These are phyloP conservation scores for Psittacula cyanocephala DNA, from an alignment of 2,113 vertebrate genomes.

Conservation along the genomic window DNA sequence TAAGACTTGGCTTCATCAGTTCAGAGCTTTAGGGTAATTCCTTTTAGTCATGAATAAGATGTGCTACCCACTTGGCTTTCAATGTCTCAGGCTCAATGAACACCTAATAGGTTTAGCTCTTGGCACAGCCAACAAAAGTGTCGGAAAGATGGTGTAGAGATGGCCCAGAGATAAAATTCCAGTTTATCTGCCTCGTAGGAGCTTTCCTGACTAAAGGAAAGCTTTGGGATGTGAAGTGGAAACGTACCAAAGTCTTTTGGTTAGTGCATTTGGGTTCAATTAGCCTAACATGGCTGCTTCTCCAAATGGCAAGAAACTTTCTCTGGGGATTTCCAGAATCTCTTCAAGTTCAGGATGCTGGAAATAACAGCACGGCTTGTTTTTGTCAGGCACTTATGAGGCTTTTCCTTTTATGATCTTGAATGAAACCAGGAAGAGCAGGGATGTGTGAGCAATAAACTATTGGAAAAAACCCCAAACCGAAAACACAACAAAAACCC, in stretches of 20 bases:
- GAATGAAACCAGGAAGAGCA: neutral
- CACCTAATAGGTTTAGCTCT: neutral
- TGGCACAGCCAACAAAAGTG: neutral
- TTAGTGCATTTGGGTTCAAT: neutral
- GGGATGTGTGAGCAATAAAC: neutral
- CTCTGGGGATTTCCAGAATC: slow-evolving; percentile 7
- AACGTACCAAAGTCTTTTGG: neutral
- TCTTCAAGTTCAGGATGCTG: neutral
- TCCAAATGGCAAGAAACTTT: neutral
- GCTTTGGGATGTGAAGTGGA: neutral
- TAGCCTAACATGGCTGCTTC: neutral
- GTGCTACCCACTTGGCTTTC: neutral
- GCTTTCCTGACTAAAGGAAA: neutral
- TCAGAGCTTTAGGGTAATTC: neutral
- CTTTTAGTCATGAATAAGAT: neutral
- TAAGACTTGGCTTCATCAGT: neutral
- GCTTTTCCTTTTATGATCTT: neutral
- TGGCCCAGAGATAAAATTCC: neutral
- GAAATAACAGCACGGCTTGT: neutral
- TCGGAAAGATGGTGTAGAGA: neutral
- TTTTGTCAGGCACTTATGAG: neutral
- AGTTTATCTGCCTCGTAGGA: neutral
- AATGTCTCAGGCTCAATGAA: fast-evolving
- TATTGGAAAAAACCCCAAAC: neutral
- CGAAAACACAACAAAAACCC: neutral